A percentile compares a stretch with the other conserved stretches of the same genome.
Evolutionary conservation across 2,888 invertebrate genomes (phyloP).

Genomic region (Leistus spinibarbis): DNA sequence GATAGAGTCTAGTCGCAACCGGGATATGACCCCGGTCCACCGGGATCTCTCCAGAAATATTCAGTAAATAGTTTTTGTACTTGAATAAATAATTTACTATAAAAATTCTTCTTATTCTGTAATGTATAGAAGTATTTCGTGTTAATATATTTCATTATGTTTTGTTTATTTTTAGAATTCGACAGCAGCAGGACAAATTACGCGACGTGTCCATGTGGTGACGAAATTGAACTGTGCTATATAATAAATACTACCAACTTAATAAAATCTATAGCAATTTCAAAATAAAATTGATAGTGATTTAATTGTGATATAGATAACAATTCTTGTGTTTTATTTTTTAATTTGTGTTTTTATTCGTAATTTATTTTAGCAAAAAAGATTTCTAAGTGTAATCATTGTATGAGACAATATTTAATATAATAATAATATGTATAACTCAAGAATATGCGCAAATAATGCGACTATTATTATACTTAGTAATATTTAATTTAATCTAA

Average conservation of each 20-base stretch:
- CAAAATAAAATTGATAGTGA: slow-evolving; percentile 45
- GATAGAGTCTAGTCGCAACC: slow-evolving; percentile 63
- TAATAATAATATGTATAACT: slow-evolving; percentile 12
- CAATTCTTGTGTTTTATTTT: slow-evolving; percentile 16
- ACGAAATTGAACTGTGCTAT: slow-evolving; percentile 43
- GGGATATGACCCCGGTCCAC: slow-evolving; percentile 57
- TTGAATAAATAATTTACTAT: not conserved
- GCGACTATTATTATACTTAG: not conserved
- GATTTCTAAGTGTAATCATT: slow-evolving; percentile 16
- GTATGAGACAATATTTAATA: slow-evolving; percentile 4
- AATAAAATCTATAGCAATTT: not conserved
- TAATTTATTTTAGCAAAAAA: slow-evolving; percentile 39
- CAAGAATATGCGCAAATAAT: slow-evolving; percentile 4
- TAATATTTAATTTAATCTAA: not conserved
- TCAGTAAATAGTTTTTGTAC: not conserved
- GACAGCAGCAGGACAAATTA: slow-evolving; percentile 61
- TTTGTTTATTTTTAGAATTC: slow-evolving; percentile 54
- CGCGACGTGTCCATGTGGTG: slow-evolving; percentile 64
- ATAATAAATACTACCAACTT: not conserved
- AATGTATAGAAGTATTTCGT: not conserved
- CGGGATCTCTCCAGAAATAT: slow-evolving; percentile 53
- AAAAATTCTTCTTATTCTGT: too few species aligned
- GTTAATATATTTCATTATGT: slow-evolving; percentile 14
- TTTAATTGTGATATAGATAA: slow-evolving; percentile 53
- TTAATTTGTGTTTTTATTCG: slow-evolving; percentile 11